Conservation (phyloP, 2,113 vertebrate species). For the Oreochromis aureus region DNA sequence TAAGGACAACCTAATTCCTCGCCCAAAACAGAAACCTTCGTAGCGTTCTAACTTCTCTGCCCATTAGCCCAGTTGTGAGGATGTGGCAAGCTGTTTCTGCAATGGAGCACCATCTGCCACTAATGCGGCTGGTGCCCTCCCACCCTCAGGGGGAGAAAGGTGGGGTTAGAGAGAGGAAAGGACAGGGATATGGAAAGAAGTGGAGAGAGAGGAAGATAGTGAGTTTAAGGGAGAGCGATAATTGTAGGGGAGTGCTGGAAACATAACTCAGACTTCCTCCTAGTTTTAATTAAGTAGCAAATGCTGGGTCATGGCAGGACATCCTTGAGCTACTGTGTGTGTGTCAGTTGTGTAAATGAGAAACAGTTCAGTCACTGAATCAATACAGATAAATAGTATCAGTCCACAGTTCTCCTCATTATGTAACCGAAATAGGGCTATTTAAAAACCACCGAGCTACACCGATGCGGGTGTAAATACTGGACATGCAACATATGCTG, state of each 20-base stretch:
- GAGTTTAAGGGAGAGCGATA: background rate
- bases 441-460: background rate
- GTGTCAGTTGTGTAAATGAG: background rate
- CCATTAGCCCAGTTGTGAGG: slow-evolving; percentile 45
- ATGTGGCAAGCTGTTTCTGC: slow-evolving; percentile 60
- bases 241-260: background rate
- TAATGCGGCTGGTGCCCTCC: slow-evolving; percentile 42
- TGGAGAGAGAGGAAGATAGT: background rate
- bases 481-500: background rate
- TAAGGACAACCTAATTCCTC: slow-evolving; percentile 25
- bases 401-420: background rate
- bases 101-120: slow-evolving; percentile 56
- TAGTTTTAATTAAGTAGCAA: slow-evolving; percentile 47
- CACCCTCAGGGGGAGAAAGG: slow-evolving; percentile 15
- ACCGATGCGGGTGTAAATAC: background rate
- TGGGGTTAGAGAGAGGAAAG: background rate
- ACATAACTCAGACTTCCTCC: slow-evolving; percentile 8
- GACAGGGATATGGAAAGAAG: background rate
- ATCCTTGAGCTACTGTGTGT: background rate
- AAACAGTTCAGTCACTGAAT: background rate
- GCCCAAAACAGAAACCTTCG: slow-evolving; percentile 5
- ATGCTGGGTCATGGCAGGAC: slow-evolving; percentile 8
- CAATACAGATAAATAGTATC: background rate
- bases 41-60: slow-evolving; percentile 10
- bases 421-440: background rate